A percentile compares a stretch with the other conserved stretches of the same genome.
These are phyloP conservation scores for Polietes domitor DNA, from an alignment of 2,888 invertebrate species.

Conservation along the genomic window DNA sequence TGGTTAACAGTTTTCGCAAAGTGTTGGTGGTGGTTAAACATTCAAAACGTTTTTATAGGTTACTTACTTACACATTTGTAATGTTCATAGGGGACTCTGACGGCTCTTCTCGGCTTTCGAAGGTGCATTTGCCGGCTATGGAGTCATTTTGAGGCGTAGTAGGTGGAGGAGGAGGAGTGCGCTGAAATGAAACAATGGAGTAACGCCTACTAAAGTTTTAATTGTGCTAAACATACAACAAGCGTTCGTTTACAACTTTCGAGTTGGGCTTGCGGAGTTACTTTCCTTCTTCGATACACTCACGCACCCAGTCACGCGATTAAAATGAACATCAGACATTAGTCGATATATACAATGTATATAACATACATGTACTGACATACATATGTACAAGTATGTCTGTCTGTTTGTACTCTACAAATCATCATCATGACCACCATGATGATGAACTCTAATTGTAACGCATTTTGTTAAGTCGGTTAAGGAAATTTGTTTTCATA, in stretches of 20 bases:
- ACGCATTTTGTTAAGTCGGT: slow-evolving; percentile 17
- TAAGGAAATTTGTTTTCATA: background rate
- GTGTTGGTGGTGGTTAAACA: background rate
- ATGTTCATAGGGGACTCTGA: no score
- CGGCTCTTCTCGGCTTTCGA: no score
- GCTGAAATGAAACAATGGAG: background rate
- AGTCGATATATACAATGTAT: no score
- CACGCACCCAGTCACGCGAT: slow-evolving; percentile 50
- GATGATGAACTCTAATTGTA: background rate
- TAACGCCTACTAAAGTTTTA: slow-evolving; percentile 21
- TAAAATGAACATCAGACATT: background rate
- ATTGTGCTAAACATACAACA: slow-evolving; percentile 20
- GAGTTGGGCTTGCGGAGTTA: slow-evolving; percentile 35
- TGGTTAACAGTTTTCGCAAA: slow-evolving; percentile 40
- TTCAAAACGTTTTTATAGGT: background rate
- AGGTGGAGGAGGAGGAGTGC: background rate
- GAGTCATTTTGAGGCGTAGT: background rate
- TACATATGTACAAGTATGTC: no score
- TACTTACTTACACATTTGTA: background rate
- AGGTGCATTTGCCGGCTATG: no score
- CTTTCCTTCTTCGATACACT: slow-evolving; percentile 43
- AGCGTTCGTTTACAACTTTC: background rate
- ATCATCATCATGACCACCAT: background rate
- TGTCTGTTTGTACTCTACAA: no score
- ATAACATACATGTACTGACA: no score